Evolutionary conservation across 2,113 vertebrate species (phyloP).

Genomic region (Coptodon bakossiorum): DNA sequence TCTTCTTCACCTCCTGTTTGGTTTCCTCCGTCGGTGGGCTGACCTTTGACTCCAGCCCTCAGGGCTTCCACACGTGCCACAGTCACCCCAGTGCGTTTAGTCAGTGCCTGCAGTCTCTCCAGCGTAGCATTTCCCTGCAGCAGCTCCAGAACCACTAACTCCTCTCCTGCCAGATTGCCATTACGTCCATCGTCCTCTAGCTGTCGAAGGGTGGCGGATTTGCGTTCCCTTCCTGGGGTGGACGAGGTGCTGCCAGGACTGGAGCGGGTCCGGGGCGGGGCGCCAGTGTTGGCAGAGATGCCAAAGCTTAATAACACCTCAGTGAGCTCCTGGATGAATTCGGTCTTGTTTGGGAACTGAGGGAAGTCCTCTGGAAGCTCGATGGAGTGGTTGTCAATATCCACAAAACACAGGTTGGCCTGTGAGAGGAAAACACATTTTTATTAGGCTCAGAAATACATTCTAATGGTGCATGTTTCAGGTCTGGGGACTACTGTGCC

Average conservation of each 20-base stretch:
- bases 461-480: background rate
- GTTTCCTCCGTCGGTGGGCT: constrained; percentile 59
- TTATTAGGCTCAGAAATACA: background rate
- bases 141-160: constrained; percentile 78
- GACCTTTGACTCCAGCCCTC: constrained; percentile 44
- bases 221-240: constrained; percentile 79
- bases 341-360: constrained; percentile 96
- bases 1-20: constrained; percentile 93
- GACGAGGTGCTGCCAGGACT: constrained; percentile 69
- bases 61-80: constrained; percentile 77
- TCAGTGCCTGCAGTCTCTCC: constrained; percentile 87
- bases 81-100: constrained; percentile 80
- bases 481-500: background rate
- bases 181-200: constrained; percentile 85
- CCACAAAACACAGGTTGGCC: constrained; percentile 98
- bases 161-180: constrained; percentile 85
- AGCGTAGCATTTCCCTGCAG: constrained; percentile 83
- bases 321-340: constrained; percentile 96
- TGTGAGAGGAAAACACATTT: constrained; percentile 28
- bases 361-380: constrained; percentile 96
- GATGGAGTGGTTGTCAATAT: constrained; percentile 97
- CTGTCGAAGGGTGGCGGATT: constrained; percentile 74
- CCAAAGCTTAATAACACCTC: constrained; percentile 90
- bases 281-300: constrained; percentile 76
- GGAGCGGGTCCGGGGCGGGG: constrained; percentile 65